phyloP scores from a whole-genome alignment of 2,888 invertebrate genomes.

The Drosophila greeni region DNA sequence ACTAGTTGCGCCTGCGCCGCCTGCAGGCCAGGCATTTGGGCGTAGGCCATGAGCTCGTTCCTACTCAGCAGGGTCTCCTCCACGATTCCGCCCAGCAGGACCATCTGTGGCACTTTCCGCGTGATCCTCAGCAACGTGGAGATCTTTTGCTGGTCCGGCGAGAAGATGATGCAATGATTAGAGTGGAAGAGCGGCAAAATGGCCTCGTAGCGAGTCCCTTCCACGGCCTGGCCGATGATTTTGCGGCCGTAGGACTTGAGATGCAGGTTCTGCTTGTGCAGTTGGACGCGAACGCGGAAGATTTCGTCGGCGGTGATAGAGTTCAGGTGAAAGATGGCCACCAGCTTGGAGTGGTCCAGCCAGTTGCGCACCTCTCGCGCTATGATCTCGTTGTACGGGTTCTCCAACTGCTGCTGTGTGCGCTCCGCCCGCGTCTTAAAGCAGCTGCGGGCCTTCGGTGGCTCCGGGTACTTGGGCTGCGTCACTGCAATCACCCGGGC shows the following conservation, averaged over 20 bases:
- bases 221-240: constrained; percentile 84
- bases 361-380: constrained; percentile 85
- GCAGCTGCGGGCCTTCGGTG: constrained; percentile 81
- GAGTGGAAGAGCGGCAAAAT: constrained; percentile 83
- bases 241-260: constrained; percentile 83
- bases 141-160: constrained; percentile 83
- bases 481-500: constrained; percentile 84
- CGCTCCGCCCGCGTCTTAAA: constrained; percentile 73
- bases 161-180: constrained; percentile 85
- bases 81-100: constrained; percentile 88
- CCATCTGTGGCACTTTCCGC: constrained; percentile 85
- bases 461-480: constrained; percentile 82
- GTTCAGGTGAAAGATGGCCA: constrained; percentile 86
- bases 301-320: constrained; percentile 84
- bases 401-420: constrained; percentile 79
- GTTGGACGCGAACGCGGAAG: constrained; percentile 82
- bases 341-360: constrained; percentile 85
- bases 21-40: constrained; percentile 83
- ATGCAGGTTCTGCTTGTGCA: constrained; percentile 85
- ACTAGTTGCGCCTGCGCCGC: constrained; percentile 85
- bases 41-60: constrained; percentile 84
- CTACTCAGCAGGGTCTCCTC: constrained; percentile 84
- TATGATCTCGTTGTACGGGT: constrained; percentile 86
- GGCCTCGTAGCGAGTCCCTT: constrained; percentile 84
- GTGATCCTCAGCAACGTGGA: constrained; percentile 82